phyloP scores from a whole-genome alignment of 1,140 invertebrate genomes.

The Acyrthosiphon pisum region DNA sequence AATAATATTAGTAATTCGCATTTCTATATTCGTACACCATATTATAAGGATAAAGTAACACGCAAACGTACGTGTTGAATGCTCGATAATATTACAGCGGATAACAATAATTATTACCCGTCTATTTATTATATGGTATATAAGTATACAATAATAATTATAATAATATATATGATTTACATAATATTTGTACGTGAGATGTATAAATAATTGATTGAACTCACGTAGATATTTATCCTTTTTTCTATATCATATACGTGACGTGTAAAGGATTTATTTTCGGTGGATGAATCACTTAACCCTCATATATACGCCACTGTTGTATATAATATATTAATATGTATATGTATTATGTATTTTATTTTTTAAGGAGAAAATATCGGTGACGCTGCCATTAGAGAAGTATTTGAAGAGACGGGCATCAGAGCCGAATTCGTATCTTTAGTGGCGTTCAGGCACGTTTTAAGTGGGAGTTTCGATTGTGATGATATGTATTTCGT shows the following conservation, averaged over 20 bases:
- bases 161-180: neutral
- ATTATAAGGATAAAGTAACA: neutral
- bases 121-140: neutral
- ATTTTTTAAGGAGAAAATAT: slow-evolving; percentile 76
- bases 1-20: neutral
- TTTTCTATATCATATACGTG: neutral
- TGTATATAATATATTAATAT: neutral
- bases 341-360: neutral
- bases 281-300: too few relatives aligned
- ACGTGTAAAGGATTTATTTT: neutral
- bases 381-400: slow-evolving; percentile 77
- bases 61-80: neutral
- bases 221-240: neutral
- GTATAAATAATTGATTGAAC: neutral
- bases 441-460: slow-evolving; percentile 79
- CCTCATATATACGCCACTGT: too few relatives aligned
- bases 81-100: neutral
- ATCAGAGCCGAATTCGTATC: slow-evolving; percentile 77
- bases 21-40: neutral
- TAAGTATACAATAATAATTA: neutral
- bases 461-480: slow-evolving; percentile 73
- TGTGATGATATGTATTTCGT: slow-evolving; percentile 88
- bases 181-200: neutral
- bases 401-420: slow-evolving; percentile 90
- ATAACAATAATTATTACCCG: neutral